These are phyloP conservation scores for Molossus molossus DNA, from an alignment of 2,797 vertebrate genomes.

Conservation along the genomic window DNA sequence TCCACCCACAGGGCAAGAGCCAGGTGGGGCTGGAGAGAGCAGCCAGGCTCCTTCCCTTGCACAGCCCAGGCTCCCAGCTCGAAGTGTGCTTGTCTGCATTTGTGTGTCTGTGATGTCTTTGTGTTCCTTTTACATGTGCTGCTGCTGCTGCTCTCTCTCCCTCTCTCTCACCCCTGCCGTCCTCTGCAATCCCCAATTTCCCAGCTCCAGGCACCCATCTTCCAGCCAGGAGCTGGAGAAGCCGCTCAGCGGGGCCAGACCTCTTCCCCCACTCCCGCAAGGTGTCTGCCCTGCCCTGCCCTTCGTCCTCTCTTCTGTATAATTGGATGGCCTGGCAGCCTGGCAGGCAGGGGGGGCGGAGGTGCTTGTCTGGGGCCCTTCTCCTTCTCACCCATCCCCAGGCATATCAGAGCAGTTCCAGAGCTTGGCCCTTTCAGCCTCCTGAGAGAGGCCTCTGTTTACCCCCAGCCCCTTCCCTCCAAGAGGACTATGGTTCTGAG, in stretches of 20 bases:
- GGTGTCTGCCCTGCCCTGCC: slow-evolving; percentile 38
- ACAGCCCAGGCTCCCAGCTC: not conserved
- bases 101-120: slow-evolving; percentile 72
- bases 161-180: not conserved
- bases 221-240: slow-evolving; percentile 81
- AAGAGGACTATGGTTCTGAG: not conserved
- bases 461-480: not conserved
- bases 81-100: not conserved
- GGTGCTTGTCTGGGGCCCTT: not conserved
- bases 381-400: not conserved
- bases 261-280: not conserved
- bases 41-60: slow-evolving; percentile 20
- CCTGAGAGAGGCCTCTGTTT: not conserved
- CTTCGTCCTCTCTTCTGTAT: not conserved
- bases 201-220: slow-evolving; percentile 74
- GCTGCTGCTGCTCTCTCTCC: slow-evolving; percentile 59
- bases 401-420: not conserved
- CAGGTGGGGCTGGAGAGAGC: slow-evolving; percentile 64
- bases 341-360: not conserved
- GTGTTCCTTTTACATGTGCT: slow-evolving; percentile 81
- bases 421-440: slow-evolving; percentile 22
- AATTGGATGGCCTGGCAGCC: slow-evolving; percentile 58
- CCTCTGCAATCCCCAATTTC: slow-evolving; percentile 51
- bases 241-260: slow-evolving; percentile 87
- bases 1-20: slow-evolving; percentile 6